Percentiles rank a stretch among this genome's conserved stretches.
phyloP scores from a whole-genome alignment of 2,888 invertebrate species.

The Dusona sp. region DNA sequence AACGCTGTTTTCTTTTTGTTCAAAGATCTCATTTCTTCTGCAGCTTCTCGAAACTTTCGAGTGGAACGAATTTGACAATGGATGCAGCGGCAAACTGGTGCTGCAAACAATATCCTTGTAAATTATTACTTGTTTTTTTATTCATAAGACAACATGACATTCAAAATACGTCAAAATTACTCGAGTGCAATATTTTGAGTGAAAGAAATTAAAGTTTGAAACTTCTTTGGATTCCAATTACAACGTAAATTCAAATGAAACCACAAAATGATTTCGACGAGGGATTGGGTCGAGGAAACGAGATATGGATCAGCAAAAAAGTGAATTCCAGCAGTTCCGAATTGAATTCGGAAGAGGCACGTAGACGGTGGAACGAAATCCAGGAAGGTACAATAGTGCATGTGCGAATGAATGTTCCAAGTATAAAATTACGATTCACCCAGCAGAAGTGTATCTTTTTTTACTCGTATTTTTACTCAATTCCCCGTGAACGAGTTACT shows the following conservation, averaged over 20 bases:
- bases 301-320: constrained; percentile 3
- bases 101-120: neutral
- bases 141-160: neutral
- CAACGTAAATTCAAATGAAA: constrained; percentile 52
- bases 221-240: constrained; percentile 10
- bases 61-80: constrained; percentile 48
- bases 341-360: constrained; percentile 59
- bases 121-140: constrained; percentile 6
- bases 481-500: constrained; percentile 69
- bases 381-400: constrained; percentile 36
- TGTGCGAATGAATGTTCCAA: constrained; percentile 46
- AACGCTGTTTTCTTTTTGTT: constrained; percentile 62
- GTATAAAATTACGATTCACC: constrained; percentile 81
- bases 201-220: constrained; percentile 1
- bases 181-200: constrained; percentile 74
- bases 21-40: constrained; percentile 32
- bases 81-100: constrained; percentile 43
- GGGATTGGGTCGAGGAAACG: constrained; percentile 24
- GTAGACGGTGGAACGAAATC: constrained; percentile 58
- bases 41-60: constrained; percentile 19
- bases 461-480: neutral
- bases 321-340: constrained; percentile 27
- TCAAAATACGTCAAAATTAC: neutral
- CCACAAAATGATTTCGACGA: constrained; percentile 32
- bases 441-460: constrained; percentile 59